Base-by-base conservation (phyloP, 2,888 invertebrate genomes). In the Alloplasta piceator region DNA sequence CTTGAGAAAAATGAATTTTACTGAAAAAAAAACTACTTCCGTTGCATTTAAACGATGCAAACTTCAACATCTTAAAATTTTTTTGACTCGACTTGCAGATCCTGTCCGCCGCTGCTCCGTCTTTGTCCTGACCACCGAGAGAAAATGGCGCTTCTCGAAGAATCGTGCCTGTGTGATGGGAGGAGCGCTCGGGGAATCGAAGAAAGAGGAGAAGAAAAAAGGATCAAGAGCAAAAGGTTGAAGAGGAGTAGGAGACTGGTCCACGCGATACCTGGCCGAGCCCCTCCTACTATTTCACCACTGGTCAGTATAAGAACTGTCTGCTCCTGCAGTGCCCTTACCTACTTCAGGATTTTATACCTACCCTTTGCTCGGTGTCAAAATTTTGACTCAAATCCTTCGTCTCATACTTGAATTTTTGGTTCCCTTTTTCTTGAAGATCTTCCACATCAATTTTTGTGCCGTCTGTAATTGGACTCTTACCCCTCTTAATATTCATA, bases 271-370 rank as follows among this genome's bases (percentile, higher is more conserved):
- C 75, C 75, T 83, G 82, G 78, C 64, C 66, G 48, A 26, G 26
- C 52, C 60, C 66, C 43, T 72, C 82, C 52, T 73, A 60, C 58
- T 74, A 52, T 43, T 38, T 64, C 41, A 66, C 43, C 56, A 38
- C 63, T 70, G 68, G 75, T 63, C 78, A 78, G 83, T 82, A n/a
- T n/a, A 83, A 72, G 60, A 66, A 71, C 64, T 70, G 72, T 77
- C 67, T 77, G 70, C 72, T 68, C 78, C 41, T 64, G 46, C 74
- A 12, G 14, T 56, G 68, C 43, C 38, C 81, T 70, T 74, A 81
- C 74, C 81, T 74, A 78, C 78, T 71, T 46, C 50, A 56, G 61
- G 60, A 39, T 61, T 72, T 38, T 39, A 60, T 55, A 55, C 48
- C 74, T 16, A 60, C 61, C 68, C 72, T 71, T 61, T 39, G 56